Percentiles rank a stretch among this genome's conserved stretches.
Evolutionary conservation across 2,888 invertebrate species (phyloP).

Genomic region (Petrolisthes manimaculis): DNA sequence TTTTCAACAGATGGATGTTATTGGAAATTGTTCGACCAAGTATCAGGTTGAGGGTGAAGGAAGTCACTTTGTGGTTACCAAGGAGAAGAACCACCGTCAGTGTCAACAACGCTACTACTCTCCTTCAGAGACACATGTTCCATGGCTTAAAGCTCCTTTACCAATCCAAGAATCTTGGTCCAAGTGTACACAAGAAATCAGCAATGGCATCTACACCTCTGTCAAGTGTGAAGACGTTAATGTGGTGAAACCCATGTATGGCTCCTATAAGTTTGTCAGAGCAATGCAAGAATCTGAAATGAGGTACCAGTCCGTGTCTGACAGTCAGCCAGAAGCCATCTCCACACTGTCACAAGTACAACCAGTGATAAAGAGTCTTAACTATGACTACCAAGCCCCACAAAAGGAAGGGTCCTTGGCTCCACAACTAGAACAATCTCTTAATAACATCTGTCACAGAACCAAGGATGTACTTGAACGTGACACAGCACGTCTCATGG

Average conservation of each 20-base stretch:
- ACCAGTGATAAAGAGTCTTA: slow-evolving; percentile 11
- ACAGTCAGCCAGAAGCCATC: background rate
- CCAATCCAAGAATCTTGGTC: slow-evolving; percentile 44
- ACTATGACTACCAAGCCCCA: slow-evolving; percentile 24
- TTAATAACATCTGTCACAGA: slow-evolving; percentile 39
- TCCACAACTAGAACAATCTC: slow-evolving; percentile 32
- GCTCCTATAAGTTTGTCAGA: slow-evolving; percentile 44
- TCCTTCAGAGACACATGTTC: slow-evolving; percentile 27
- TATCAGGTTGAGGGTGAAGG: slow-evolving; percentile 33
- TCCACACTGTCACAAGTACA: background rate
- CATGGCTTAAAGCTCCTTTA: slow-evolving; percentile 39
- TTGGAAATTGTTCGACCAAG: slow-evolving; percentile 45
- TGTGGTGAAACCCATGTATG: slow-evolving; percentile 33
- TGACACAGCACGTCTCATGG: slow-evolving; percentile 28
- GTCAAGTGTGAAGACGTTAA: slow-evolving; percentile 46
- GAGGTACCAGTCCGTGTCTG: slow-evolving; percentile 6
- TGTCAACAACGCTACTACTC: slow-evolving; percentile 44
- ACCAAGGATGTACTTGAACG: slow-evolving; percentile 24
- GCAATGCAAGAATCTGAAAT: slow-evolving; percentile 44
- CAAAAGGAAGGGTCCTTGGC: slow-evolving; percentile 29
- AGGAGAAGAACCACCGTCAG: slow-evolving; percentile 45
- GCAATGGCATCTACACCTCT: slow-evolving; percentile 37
- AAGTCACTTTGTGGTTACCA: slow-evolving; percentile 30
- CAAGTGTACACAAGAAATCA: slow-evolving; percentile 44
- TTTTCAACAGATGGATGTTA: slow-evolving; percentile 48